phyloP scores from a whole-genome alignment of 2,797 vertebrate genomes.

The Sarcoramphus papa region DNA sequence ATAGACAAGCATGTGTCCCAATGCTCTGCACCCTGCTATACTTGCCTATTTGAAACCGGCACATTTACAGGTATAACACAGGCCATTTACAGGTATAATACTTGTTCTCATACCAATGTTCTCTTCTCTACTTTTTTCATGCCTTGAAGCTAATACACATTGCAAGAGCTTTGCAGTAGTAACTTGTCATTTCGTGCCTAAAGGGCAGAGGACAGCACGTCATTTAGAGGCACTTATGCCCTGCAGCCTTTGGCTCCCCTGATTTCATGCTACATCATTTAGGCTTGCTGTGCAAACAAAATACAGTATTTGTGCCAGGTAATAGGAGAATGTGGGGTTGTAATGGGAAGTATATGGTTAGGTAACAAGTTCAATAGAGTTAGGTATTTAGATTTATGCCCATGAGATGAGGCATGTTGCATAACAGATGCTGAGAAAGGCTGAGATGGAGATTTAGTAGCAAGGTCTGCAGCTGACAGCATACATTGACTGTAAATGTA shows the following conservation, averaged over 20 bases:
- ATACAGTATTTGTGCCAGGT: background rate
- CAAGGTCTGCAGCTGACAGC: background rate
- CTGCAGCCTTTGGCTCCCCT: background rate
- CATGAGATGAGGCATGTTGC: background rate
- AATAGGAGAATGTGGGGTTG: background rate
- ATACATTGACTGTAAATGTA: background rate
- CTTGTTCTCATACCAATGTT: background rate
- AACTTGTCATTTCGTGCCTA: background rate
- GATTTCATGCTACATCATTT: background rate
- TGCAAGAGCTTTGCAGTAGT: background rate
- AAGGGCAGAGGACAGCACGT: background rate
- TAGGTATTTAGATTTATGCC: background rate
- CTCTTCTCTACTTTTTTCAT: background rate
- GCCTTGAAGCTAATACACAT: background rate
- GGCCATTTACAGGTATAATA: background rate
- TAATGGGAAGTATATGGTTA: background rate
- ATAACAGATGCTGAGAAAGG: background rate
- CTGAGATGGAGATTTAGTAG: background rate
- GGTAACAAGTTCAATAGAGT: background rate
- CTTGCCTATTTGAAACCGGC: background rate
- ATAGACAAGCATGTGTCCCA: background rate
- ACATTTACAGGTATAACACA: background rate
- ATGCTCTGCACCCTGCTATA: background rate
- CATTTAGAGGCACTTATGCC: background rate
- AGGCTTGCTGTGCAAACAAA: background rate